Conservation (phyloP, 2,113 vertebrate species). For the Centropristis striata region DNA sequence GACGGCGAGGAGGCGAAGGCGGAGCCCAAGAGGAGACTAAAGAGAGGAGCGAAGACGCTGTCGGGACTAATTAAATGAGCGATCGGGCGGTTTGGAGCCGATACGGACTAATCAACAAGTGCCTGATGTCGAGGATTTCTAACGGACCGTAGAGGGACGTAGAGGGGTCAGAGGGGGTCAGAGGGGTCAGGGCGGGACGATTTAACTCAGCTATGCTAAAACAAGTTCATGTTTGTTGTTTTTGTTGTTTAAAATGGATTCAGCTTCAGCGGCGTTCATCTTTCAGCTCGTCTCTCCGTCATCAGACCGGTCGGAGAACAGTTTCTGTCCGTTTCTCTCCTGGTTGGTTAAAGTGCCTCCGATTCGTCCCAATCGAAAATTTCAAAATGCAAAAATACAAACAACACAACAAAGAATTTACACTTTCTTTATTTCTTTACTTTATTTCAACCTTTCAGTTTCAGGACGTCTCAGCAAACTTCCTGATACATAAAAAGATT, state of each 20-base stretch:
- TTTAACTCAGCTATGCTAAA: slow-evolving; percentile 54
- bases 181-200: slow-evolving; percentile 38
- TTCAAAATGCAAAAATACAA: neutral
- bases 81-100: slow-evolving; percentile 58
- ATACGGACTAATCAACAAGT: slow-evolving; percentile 71
- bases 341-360: slow-evolving; percentile 67
- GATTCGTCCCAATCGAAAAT: neutral
- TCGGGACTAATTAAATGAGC: slow-evolving; percentile 51
- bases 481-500: neutral
- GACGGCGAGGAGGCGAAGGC: slow-evolving; percentile 10
- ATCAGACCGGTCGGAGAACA: neutral
- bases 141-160: slow-evolving; percentile 46
- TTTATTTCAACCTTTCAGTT: neutral
- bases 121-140: slow-evolving; percentile 73
- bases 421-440: neutral
- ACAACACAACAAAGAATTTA: neutral
- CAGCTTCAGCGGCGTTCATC: neutral
- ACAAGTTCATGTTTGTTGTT: neutral
- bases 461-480: neutral
- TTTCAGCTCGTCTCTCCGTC: neutral
- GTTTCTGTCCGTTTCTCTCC: neutral
- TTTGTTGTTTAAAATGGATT: neutral
- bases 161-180: slow-evolving; percentile 39
- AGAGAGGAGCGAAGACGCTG: slow-evolving; percentile 28
- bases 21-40: slow-evolving; percentile 46